Percentiles rank a stretch among this genome's conserved stretches.
Evolutionary conservation across 2,797 vertebrate species (phyloP).

Genomic region (Chelonia mydas): DNA sequence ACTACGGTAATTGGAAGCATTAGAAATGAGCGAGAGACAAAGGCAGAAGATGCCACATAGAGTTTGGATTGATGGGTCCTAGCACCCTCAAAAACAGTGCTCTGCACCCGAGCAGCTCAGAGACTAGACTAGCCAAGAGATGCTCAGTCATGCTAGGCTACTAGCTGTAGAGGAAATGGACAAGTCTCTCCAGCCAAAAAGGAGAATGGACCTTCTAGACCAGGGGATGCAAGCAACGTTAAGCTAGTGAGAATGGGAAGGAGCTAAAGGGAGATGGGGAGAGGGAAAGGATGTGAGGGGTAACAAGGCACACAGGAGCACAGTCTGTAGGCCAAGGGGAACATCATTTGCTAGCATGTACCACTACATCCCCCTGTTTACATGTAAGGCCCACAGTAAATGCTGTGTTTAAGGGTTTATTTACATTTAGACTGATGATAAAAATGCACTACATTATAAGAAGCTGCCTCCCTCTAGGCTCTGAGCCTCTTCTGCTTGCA

Average conservation of each 20-base stretch:
- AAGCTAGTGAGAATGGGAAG: not conserved
- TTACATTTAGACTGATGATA: not conserved
- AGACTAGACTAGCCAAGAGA: fast-evolving
- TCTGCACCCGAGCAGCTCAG: not conserved
- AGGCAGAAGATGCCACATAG: not conserved
- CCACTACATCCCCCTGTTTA: not conserved
- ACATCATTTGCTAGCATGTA: not conserved
- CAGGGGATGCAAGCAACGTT: not conserved
- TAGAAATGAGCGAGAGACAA: not conserved
- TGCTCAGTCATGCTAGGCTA: fast-evolving
- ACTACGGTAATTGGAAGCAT: not conserved
- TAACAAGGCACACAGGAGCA: not conserved
- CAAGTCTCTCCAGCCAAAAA: fast-evolving
- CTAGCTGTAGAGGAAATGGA: not conserved
- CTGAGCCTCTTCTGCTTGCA: not conserved
- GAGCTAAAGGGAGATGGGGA: not conserved
- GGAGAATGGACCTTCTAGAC: not conserved
- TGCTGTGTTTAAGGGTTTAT: not conserved
- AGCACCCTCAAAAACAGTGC: not conserved
- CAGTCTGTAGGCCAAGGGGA: not conserved
- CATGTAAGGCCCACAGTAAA: not conserved
- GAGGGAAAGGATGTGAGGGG: not conserved
- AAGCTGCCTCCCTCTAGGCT: not conserved
- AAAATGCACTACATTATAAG: not conserved
- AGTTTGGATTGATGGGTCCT: not conserved